Conservation (phyloP, 2,888 invertebrate species). For the Parnassius apollo region DNA sequence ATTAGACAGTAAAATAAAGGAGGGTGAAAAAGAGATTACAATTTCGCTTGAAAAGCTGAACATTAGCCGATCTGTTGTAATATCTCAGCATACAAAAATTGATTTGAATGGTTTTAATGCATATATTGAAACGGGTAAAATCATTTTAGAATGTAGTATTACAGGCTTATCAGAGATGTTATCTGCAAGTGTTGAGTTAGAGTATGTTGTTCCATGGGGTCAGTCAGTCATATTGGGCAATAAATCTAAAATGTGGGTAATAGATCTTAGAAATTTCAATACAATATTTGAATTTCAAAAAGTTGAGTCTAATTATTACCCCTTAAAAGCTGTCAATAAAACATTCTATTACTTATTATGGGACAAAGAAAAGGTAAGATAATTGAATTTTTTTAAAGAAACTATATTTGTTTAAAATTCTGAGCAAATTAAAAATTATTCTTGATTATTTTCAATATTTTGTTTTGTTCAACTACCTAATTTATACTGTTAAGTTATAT, state of each 20-base stretch:
- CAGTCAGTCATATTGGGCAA: conserved; percentile 47
- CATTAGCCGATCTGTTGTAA: conserved; percentile 23
- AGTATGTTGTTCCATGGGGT: conserved; percentile 51
- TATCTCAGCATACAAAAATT: conserved; percentile 25
- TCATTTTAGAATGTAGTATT: conserved; percentile 51
- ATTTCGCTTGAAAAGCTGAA: conserved; percentile 45
- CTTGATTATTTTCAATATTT: no score
- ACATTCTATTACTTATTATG: conserved; percentile 58
- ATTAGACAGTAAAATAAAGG: conserved; percentile 42
- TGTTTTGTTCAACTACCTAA: no score
- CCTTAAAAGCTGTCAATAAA: conserved; percentile 49
- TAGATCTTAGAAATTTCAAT: conserved; percentile 48
- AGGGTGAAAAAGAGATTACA: conserved; percentile 39
- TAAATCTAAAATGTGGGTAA: conserved; percentile 55
- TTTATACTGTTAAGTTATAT: no score
- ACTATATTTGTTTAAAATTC: no score
- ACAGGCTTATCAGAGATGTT: conserved; percentile 52
- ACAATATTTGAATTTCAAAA: conserved; percentile 50
- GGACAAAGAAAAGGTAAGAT: conserved; percentile 52
- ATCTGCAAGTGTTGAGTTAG: conserved; percentile 35
- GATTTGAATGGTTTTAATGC: conserved; percentile 46
- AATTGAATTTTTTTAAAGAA: background rate
- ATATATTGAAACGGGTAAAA: conserved; percentile 39
- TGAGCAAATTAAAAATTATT: no score
- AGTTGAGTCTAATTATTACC: conserved; percentile 44